Percentiles rank a stretch among this genome's conserved stretches.
Evolutionary conservation across 1,140 invertebrate species (phyloP).

Genomic region (Phymorhynchus buccinoides): DNA sequence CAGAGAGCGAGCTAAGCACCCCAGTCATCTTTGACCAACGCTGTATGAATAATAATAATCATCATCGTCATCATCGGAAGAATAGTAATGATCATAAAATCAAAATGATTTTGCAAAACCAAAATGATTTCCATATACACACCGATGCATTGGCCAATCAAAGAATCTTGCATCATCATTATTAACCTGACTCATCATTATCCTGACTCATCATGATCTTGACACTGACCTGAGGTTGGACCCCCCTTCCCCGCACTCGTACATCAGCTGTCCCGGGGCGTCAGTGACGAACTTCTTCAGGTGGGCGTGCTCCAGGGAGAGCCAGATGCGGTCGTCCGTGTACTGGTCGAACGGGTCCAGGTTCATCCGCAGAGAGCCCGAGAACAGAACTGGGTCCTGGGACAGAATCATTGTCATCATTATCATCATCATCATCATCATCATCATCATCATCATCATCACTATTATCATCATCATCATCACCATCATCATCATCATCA

Average conservation of each 20-base stretch:
- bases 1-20: no score
- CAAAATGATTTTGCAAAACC: not conserved
- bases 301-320: slow-evolving; percentile 83
- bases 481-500: not conserved
- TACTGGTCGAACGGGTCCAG: slow-evolving; percentile 87
- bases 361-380: slow-evolving; percentile 85
- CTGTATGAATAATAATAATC: not conserved
- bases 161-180: not conserved
- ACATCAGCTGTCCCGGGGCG: slow-evolving; percentile 62
- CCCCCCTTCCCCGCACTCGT: slow-evolving; percentile 73
- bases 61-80: not conserved
- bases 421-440: no score
- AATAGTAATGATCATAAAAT: not conserved
- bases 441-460: no score
- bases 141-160: not conserved
- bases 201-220: not conserved
- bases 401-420: slow-evolving; percentile 14
- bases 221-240: slow-evolving; percentile 72
- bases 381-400: slow-evolving; percentile 85
- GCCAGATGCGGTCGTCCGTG: slow-evolving; percentile 81
- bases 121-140: not conserved
- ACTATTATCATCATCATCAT: no score
- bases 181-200: not conserved
- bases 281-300: slow-evolving; percentile 69
- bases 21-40: no score